Evolutionary conservation across 2,888 invertebrate species (phyloP), one percentile per base, ranked within the genome.

Genomic region (Hypercompe scribonia): DNA sequence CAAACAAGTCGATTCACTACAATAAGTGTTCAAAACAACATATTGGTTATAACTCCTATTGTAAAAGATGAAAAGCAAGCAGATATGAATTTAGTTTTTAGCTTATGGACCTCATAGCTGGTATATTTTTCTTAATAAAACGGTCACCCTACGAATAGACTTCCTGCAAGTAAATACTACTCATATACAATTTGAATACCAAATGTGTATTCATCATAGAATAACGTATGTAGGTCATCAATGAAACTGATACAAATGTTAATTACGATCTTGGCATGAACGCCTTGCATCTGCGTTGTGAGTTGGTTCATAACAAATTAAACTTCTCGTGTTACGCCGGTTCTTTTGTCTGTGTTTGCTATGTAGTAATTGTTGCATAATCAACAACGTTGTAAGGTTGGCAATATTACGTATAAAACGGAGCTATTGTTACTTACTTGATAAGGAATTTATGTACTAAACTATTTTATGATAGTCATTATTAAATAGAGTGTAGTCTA

Each of bases 291-390:
- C 21, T 65, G 39, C 65, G 24, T 61, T 24, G 39, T 39, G 67
- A 61, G 61, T 42, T 31, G n/a, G 15, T 65, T 64, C 70, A 65
- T 54, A 28, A 34, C 54, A 70, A 65, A 34, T 36, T 31, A 54
- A 46, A 50, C 18, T 64, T 70, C 70, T 70, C 65, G 50, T 70
- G 65, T 54, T 70, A 50, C 36, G 34, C 1, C 31, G 36, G 61
- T 11, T 39, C 36, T 65, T 54, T 54, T 65, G 34, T 13, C 36
- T 65, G 11, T 34, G 24, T 64, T 13, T 39, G 39, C 28, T 39
- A 36, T 70, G 65, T 34, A 36, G 54, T 70, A 65, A 65, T 36
- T 21, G 54, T 70, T 70, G 36, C 65, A 70, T 65, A 70, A 70
- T 33, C 39, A 39, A 31, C n/a, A n/a, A 63, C 39, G 50, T 68